phyloP scores from a whole-genome alignment of 2,113 vertebrate species.

The Aegotheles bennettii region DNA sequence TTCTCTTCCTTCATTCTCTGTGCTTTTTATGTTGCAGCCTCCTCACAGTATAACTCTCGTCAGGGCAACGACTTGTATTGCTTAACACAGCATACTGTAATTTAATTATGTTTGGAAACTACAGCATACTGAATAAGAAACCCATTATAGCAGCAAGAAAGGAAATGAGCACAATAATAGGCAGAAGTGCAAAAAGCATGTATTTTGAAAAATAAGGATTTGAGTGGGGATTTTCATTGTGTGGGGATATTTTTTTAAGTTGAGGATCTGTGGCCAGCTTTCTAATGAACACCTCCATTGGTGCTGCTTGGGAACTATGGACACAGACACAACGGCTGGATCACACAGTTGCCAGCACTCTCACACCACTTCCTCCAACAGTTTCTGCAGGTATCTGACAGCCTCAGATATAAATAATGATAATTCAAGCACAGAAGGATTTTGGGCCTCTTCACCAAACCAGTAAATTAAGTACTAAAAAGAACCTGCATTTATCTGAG shows the following conservation, averaged over 20 bases:
- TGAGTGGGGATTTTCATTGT: not conserved
- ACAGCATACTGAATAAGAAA: not conserved
- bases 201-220: not conserved
- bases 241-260: not conserved
- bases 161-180: not conserved
- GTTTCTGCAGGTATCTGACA: not conserved
- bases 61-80: not conserved
- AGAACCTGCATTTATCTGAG: not conserved
- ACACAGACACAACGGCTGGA: not conserved
- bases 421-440: not conserved
- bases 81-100: not conserved
- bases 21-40: not conserved
- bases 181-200: not conserved
- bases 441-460: not conserved
- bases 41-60: not conserved
- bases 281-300: not conserved
- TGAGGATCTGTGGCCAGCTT: not conserved
- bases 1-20: not conserved
- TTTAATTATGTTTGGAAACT: not conserved
- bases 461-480: not conserved
- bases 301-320: not conserved
- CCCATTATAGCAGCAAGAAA: not conserved
- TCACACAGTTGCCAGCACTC: not conserved
- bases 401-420: not conserved
- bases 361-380: not conserved